Percentiles rank a stretch among this genome's conserved stretches.
phyloP scores from a whole-genome alignment of 2,113 vertebrate species.

The Upupa epops region DNA sequence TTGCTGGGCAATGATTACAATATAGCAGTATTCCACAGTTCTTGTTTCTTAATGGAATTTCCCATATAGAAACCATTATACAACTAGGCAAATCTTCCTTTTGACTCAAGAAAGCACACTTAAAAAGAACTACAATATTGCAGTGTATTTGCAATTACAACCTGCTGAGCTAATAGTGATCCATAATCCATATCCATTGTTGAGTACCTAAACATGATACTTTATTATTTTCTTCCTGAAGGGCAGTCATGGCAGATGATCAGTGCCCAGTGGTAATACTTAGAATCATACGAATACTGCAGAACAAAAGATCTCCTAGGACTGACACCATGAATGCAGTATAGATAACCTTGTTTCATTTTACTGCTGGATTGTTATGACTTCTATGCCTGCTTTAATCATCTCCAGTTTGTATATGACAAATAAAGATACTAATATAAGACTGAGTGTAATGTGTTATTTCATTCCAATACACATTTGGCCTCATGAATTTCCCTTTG shows the following conservation, averaged over 20 bases:
- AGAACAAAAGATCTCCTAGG: not conserved
- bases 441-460: not conserved
- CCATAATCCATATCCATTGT: not conserved
- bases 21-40: not conserved
- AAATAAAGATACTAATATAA: not conserved
- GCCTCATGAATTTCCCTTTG: not conserved
- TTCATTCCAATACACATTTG: not conserved
- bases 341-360: not conserved
- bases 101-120: too few species aligned
- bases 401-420: not conserved
- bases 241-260: not conserved
- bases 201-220: not conserved
- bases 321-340: not conserved
- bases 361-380: not conserved
- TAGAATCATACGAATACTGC: not conserved
- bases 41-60: not conserved
- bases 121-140: not conserved
- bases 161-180: not conserved
- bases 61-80: not conserved
- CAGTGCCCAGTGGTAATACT: not conserved
- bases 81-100: not conserved
- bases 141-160: not conserved
- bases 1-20: not conserved
- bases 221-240: not conserved
- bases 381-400: not conserved